Conservation (phyloP, 1,140 invertebrate genomes). For the Chironomus striatipennis region DNA sequence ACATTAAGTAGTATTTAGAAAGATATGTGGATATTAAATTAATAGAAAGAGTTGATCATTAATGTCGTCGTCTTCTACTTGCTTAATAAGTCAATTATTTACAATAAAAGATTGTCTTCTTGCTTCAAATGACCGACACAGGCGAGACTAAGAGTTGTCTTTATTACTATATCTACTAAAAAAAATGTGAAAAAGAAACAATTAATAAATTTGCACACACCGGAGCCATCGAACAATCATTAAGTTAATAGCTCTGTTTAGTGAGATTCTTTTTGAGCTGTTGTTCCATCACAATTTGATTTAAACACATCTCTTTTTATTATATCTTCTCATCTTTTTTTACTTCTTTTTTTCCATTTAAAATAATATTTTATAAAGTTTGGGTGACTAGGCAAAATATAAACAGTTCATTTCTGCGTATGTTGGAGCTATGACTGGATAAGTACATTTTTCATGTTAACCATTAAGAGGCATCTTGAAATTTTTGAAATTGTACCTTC, state of each 20-base stretch:
- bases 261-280: background rate
- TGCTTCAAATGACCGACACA: background rate
- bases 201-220: constrained; percentile 11
- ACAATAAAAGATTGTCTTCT: background rate
- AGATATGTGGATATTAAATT: constrained; percentile 1
- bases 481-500: background rate
- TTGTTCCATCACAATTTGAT: background rate
- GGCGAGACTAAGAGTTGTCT: background rate
- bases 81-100: background rate
- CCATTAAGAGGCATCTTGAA: background rate
- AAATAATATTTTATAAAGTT: background rate
- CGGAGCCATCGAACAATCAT: constrained; percentile 18
- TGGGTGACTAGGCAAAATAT: constrained; percentile 4
- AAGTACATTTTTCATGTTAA: background rate
- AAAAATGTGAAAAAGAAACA: constrained; percentile 12
- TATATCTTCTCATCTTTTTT: too few relatives aligned
- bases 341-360: too few relatives aligned
- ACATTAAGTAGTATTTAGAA: background rate
- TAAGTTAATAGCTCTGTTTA: constrained; percentile 22
- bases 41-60: background rate
- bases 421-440: too few relatives aligned
- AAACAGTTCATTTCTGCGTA: too few relatives aligned
- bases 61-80: background rate
- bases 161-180: background rate
- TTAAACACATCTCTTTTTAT: background rate